Percentiles rank a stretch among this genome's conserved stretches.
phyloP scores from a whole-genome alignment of 2,888 invertebrate genomes.

The Melangyna quadrimaculata region DNA sequence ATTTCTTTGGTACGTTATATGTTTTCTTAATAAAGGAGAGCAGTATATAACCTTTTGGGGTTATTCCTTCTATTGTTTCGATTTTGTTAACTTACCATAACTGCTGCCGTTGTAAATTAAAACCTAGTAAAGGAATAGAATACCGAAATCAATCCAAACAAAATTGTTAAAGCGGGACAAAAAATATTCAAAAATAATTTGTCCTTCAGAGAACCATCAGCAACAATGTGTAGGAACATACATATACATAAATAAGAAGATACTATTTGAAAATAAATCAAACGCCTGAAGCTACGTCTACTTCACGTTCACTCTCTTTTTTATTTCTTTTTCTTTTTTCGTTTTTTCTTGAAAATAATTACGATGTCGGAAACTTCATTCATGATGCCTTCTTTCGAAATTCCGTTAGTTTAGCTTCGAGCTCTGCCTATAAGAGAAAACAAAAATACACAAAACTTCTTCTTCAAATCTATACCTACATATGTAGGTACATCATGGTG shows the following conservation, averaged over 20 bases:
- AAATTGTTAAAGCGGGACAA: no score
- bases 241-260: background rate
- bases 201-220: background rate
- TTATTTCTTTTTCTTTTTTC: no score
- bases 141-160: no score
- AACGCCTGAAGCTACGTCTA: slow-evolving; percentile 40
- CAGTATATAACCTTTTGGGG: no score
- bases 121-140: no score
- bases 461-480: slow-evolving; percentile 55
- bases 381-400: slow-evolving; percentile 34
- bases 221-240: background rate
- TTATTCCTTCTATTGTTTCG: no score
- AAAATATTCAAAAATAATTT: background rate
- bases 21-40: no score
- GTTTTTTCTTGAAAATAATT: slow-evolving; percentile 13
- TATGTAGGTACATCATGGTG: slow-evolving; percentile 28
- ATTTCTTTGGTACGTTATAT: no score
- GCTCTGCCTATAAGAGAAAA: slow-evolving; percentile 1
- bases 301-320: slow-evolving; percentile 9
- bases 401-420: slow-evolving; percentile 52
- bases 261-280: background rate
- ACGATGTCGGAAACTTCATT: slow-evolving; percentile 55
- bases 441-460: slow-evolving; percentile 24
- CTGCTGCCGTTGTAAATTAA: no score
- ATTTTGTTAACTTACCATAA: no score